Conservation (phyloP, 2,888 invertebrate species). For the Hemaris fuciformis region DNA sequence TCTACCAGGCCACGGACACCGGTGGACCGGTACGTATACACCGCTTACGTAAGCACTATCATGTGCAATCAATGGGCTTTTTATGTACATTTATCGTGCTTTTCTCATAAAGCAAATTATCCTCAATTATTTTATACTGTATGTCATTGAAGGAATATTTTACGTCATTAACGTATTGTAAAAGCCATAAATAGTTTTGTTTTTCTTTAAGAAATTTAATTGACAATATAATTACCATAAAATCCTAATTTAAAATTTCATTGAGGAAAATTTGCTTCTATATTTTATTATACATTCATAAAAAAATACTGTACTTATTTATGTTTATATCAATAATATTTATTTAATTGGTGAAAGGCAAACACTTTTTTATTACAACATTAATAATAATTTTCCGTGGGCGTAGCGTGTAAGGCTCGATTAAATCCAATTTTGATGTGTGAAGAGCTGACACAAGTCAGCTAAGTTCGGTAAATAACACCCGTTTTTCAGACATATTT, state of each 20-base stretch:
- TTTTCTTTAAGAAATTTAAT: no score
- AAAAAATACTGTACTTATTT: not conserved
- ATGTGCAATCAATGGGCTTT: constrained; percentile 37
- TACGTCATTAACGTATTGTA: not conserved
- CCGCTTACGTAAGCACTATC: constrained; percentile 32
- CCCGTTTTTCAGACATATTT: not conserved
- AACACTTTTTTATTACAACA: not conserved
- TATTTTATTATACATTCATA: not conserved
- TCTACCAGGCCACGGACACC: constrained; percentile 78
- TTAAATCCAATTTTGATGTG: not conserved
- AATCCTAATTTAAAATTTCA: no score
- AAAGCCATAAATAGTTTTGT: not conserved
- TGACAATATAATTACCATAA: no score
- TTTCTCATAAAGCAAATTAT: constrained; percentile 20
- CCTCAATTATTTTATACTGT: not conserved
- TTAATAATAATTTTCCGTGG: not conserved
- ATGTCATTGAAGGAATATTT: not conserved
- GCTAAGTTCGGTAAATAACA: not conserved
- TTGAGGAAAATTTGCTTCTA: constrained; percentile 10
- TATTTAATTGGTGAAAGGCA: not conserved
- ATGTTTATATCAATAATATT: not conserved
- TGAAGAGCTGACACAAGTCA: no score
- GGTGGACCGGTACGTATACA: constrained; percentile 71
- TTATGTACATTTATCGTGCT: constrained; percentile 34
- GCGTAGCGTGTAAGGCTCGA: not conserved